phyloP scores from a whole-genome alignment of 2,113 vertebrate species.

The Laterallus jamaicensis region DNA sequence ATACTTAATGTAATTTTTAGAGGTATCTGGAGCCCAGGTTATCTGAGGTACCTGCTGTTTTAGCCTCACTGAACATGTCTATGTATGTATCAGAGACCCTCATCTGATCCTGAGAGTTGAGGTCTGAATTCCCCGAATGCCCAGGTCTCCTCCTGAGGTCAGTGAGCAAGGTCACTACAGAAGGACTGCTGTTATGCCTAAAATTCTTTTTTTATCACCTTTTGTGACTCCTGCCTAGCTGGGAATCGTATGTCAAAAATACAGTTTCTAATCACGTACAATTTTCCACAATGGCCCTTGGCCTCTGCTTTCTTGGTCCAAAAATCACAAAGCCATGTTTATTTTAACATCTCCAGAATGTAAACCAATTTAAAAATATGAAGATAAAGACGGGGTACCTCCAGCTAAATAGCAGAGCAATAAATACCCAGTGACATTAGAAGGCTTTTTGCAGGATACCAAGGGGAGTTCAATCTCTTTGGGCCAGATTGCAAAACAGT shows the following conservation, averaged over 20 bases:
- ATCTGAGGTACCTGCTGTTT: neutral
- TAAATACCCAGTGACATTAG: neutral
- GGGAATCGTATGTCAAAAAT: neutral
- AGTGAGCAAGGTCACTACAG: neutral
- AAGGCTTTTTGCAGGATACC: neutral
- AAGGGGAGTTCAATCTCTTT: conserved; percentile 11
- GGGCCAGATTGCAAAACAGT: neutral
- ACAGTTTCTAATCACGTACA: neutral
- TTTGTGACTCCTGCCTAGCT: neutral
- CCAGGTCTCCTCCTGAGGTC: neutral
- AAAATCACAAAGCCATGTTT: conserved; percentile 13
- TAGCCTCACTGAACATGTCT: neutral
- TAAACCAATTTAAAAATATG: conserved; percentile 32
- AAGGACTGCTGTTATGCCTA: neutral
- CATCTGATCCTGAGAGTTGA: neutral
- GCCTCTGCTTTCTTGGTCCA: neutral
- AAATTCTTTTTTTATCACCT: neutral
- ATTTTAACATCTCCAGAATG: conserved; percentile 30
- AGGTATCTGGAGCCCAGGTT: neutral
- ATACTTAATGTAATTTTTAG: neutral
- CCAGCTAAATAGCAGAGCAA: neutral
- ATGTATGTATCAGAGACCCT: neutral
- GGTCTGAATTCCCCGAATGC: neutral
- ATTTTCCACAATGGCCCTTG: neutral
- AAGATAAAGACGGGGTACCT: conserved; percentile 10